Percentiles rank a stretch among this genome's conserved stretches.
These are phyloP conservation scores for Dusona sp. DNA, from an alignment of 2,888 invertebrate species.

Conservation along the genomic window DNA sequence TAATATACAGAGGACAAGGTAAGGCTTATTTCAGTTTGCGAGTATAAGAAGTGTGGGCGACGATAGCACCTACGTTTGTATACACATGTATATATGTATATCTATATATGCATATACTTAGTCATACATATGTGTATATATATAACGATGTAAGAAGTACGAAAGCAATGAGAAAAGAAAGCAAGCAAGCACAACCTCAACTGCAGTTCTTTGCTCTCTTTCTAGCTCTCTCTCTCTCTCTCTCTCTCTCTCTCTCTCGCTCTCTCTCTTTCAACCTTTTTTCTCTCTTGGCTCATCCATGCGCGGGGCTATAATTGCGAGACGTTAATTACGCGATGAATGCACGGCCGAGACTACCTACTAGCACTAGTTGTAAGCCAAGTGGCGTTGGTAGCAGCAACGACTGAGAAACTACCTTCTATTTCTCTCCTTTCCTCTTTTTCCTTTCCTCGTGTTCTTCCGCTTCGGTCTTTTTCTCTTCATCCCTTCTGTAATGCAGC, in stretches of 20 bases:
- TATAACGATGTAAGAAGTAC: constrained; percentile 4
- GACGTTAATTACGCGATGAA: constrained; percentile 81
- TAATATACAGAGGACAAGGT: constrained; percentile 74
- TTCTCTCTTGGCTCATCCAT: constrained; percentile 64
- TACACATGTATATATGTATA: too few species aligned
- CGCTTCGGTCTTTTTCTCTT: constrained; percentile 60
- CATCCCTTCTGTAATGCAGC: constrained; percentile 71
- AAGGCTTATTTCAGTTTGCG: constrained; percentile 60
- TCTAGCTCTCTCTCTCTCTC: too few species aligned
- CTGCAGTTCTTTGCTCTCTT: constrained; percentile 22
- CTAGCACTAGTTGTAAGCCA: constrained; percentile 66
- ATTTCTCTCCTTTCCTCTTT: constrained; percentile 17
- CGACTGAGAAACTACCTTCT: constrained; percentile 13
- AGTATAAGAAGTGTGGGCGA: constrained; percentile 45
- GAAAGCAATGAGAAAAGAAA: constrained; percentile 47
- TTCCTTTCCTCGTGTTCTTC: neutral
- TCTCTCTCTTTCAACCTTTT: constrained; percentile 34
- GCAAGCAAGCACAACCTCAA: constrained; percentile 39
- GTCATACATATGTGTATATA: neutral
- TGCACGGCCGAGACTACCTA: constrained; percentile 65
- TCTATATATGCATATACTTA: neutral
- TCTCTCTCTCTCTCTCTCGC: constrained; percentile 30
- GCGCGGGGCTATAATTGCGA: constrained; percentile 78
- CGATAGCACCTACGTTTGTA: constrained; percentile 13
- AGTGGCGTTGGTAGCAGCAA: constrained; percentile 51